These are phyloP conservation scores for Drosophila busckii DNA, from an alignment of 1,140 invertebrate genomes.

Conservation along the genomic window DNA sequence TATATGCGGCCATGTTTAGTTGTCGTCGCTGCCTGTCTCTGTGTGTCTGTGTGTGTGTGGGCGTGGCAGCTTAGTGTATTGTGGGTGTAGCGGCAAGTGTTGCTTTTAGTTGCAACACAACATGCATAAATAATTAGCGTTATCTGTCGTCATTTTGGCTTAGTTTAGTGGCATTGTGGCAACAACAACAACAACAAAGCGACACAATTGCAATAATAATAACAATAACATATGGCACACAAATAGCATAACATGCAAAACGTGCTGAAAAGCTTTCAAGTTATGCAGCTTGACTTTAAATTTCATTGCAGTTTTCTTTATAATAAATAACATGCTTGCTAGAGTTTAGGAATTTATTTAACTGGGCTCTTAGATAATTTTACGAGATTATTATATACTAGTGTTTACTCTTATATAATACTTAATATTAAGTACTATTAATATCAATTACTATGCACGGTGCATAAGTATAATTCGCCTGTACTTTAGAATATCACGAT, in stretches of 20 bases:
- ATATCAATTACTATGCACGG: too few species aligned
- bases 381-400: too few species aligned
- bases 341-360: too few species aligned
- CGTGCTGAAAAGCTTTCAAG: too few species aligned
- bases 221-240: not conserved
- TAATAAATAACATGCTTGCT: too few species aligned
- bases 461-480: too few species aligned
- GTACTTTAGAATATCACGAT: too few species aligned
- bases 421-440: too few species aligned
- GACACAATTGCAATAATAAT: not conserved
- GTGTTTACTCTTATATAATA: too few species aligned
- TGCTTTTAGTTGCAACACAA: slow-evolving; percentile 16
- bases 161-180: slow-evolving; percentile 8
- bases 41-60: not conserved
- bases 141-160: slow-evolving; percentile 20
- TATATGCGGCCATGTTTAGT: slow-evolving; percentile 33
- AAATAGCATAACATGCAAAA: not conserved
- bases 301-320: too few species aligned
- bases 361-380: too few species aligned
- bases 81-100: slow-evolving; percentile 9
- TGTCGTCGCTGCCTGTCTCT: not conserved
- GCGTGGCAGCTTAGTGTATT: slow-evolving; percentile 6
- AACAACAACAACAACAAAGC: slow-evolving; percentile 1
- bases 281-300: too few species aligned
- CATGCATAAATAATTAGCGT: slow-evolving; percentile 32